Percentiles rank a stretch among this genome's conserved stretches.
Conservation (phyloP, 2,888 invertebrate species). For the Heliconius erato region DNA sequence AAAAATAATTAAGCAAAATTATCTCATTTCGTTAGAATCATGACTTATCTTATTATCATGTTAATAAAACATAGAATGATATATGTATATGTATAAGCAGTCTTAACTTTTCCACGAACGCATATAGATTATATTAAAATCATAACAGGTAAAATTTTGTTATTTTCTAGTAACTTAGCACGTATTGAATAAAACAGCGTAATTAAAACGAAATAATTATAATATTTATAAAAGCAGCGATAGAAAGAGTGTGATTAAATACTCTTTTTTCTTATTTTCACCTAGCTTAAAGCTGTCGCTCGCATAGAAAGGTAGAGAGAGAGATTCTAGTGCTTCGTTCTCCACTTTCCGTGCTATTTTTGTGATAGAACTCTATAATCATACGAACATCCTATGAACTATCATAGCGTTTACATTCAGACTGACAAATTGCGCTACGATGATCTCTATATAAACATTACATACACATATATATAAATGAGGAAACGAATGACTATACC, state of each 20-base stretch:
- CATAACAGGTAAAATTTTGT: neutral
- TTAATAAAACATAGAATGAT: neutral
- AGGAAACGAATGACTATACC: too few relatives aligned
- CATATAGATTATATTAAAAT: neutral
- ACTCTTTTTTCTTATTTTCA: neutral
- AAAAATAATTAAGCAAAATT: constrained; percentile 11
- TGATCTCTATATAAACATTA: too few relatives aligned
- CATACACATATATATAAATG: too few relatives aligned
- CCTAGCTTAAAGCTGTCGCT: too few relatives aligned
- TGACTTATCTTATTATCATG: neutral
- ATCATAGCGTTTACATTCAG: too few relatives aligned
- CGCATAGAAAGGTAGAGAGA: too few relatives aligned
- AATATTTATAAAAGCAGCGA: neutral
- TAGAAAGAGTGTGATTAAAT: neutral
- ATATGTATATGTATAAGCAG: neutral
- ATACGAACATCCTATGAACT: too few relatives aligned
- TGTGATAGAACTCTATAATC: too few relatives aligned
- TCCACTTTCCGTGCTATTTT: too few relatives aligned
- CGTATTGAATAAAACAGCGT: neutral
- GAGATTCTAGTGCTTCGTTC: too few relatives aligned
- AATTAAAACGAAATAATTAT: neutral
- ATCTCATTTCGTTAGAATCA: neutral
- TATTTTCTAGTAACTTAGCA: neutral
- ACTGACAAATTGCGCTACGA: too few relatives aligned
- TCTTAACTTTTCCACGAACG: neutral